A percentile compares a stretch with the other conserved stretches of the same genome.
These are phyloP conservation scores for Numida meleagris DNA, from an alignment of 2,113 vertebrate genomes.

Conservation along the genomic window DNA sequence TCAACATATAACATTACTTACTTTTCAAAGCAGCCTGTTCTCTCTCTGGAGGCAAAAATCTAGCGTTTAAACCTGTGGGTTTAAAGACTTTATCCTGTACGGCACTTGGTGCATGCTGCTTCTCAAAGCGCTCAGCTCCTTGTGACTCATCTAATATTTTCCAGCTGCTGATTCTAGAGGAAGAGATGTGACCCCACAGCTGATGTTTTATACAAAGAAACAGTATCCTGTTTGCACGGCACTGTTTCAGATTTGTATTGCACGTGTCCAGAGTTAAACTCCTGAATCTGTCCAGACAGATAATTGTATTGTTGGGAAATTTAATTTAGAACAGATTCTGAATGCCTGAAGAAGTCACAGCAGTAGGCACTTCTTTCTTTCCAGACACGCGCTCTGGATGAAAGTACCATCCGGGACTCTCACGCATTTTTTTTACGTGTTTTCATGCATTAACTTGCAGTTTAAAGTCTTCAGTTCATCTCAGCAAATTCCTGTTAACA, in stretches of 20 bases:
- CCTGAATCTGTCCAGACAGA: neutral
- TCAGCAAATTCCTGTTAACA: neutral
- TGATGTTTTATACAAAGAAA: conserved; percentile 40
- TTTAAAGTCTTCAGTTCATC: neutral
- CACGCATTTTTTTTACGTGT: neutral
- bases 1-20: neutral
- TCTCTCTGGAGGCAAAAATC: neutral
- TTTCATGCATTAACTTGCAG: neutral
- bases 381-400: neutral
- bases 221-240: conserved; percentile 41
- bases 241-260: conserved; percentile 1
- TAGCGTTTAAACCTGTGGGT: neutral
- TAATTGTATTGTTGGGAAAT: neutral
- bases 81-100: neutral
- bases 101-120: neutral
- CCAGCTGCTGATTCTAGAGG: conserved; percentile 51
- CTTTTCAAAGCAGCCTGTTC: neutral
- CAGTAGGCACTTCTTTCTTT: neutral
- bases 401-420: neutral
- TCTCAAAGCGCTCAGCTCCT: conserved; percentile 1
- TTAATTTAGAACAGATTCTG: neutral
- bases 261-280: neutral
- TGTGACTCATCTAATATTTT: conserved; percentile 54
- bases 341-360: neutral
- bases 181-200: conserved; percentile 37